Evolutionary conservation across 1,140 invertebrate species (phyloP).

Genomic region (Euwallacea fornicatus): DNA sequence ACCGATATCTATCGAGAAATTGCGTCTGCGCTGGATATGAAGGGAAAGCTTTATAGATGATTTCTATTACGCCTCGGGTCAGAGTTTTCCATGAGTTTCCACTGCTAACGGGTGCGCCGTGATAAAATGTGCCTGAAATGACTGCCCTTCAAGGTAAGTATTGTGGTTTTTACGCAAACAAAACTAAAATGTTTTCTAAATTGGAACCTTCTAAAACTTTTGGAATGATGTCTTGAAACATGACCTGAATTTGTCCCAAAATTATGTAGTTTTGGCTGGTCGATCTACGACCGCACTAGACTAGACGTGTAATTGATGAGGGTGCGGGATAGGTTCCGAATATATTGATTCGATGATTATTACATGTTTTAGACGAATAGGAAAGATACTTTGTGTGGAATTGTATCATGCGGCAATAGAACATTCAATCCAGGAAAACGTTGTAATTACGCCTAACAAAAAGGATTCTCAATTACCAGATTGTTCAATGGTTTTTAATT

Average conservation of each 20-base stretch:
- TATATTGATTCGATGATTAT: too few relatives aligned
- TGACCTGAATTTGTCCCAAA: not conserved
- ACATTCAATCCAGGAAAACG: too few relatives aligned
- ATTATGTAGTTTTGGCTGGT: not conserved
- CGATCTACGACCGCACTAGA: not conserved
- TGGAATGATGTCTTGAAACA: too few relatives aligned
- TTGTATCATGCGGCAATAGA: too few relatives aligned
- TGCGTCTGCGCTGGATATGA: conserved; percentile 19
- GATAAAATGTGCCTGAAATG: conserved; percentile 34
- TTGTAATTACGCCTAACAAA: too few relatives aligned
- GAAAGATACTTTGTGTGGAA: too few relatives aligned
- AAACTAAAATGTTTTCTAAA: too few relatives aligned
- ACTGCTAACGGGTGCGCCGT: conserved; percentile 14
- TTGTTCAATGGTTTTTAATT: too few relatives aligned
- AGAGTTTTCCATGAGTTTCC: conserved; percentile 29
- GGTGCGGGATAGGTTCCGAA: not conserved
- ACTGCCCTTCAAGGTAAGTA: conserved; percentile 33
- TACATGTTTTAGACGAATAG: too few relatives aligned
- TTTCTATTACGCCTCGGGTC: conserved; percentile 10
- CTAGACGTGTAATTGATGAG: not conserved
- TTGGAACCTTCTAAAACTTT: too few relatives aligned
- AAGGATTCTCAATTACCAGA: too few relatives aligned
- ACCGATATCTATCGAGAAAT: conserved; percentile 31
- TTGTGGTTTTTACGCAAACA: not conserved
- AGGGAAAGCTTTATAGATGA: conserved; percentile 18